These are phyloP conservation scores for Trachelipus rathkii DNA, from an alignment of 1,140 invertebrate species.

Conservation along the genomic window DNA sequence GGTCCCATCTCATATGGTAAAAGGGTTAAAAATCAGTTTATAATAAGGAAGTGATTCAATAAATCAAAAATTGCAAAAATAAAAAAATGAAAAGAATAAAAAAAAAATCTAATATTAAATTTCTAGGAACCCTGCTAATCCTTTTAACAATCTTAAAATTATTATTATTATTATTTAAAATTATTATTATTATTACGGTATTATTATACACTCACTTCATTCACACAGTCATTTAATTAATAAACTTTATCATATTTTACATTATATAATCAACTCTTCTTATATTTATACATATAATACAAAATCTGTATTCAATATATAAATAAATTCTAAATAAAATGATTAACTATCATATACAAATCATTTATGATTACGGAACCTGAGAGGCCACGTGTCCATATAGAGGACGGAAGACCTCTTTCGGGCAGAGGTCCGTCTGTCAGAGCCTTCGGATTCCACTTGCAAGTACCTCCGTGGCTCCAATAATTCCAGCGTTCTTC, in stretches of 20 bases:
- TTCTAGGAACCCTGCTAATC: slow-evolving; percentile 9
- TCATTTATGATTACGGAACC: slow-evolving; percentile 1
- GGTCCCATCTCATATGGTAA: no score
- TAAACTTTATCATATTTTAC: background rate
- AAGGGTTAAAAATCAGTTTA: no score
- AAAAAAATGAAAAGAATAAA: background rate
- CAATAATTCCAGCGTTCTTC: slow-evolving; percentile 28
- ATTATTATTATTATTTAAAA: background rate
- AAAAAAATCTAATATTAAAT: background rate
- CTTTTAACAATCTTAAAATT: slow-evolving; percentile 2
- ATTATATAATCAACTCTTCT: background rate
- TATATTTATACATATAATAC: background rate
- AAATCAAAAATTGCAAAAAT: background rate
- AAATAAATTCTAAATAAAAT: background rate
- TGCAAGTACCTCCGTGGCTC: slow-evolving; percentile 31
- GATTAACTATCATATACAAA: background rate
- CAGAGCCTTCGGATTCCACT: slow-evolving; percentile 31
- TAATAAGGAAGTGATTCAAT: background rate
- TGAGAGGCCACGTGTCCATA: slow-evolving; percentile 3
- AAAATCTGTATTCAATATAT: background rate
- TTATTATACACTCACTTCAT: slow-evolving; percentile 1
- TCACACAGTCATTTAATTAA: background rate
- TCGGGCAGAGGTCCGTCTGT: slow-evolving; percentile 37
- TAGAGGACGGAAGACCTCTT: slow-evolving; percentile 26
- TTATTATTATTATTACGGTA: no score